Percentiles rank a stretch among this genome's conserved stretches.
These are phyloP conservation scores for Frieseomelitta varia DNA, from an alignment of 1,140 invertebrate genomes.

Conservation along the genomic window DNA sequence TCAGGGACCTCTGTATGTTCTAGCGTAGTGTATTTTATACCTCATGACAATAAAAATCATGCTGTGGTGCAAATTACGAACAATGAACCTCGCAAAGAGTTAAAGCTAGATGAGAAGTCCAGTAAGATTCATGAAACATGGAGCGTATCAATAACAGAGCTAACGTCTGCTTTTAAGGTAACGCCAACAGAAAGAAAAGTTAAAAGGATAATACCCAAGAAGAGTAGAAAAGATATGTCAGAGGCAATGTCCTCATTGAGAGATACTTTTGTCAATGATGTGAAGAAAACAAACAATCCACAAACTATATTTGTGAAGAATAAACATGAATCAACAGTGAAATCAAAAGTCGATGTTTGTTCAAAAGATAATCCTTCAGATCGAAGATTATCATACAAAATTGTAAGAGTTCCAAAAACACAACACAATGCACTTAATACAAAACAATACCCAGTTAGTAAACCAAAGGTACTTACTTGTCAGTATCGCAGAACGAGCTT, in stretches of 20 bases:
- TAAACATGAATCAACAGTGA: not conserved
- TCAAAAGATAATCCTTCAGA: not conserved
- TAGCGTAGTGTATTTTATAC: constrained; percentile 60
- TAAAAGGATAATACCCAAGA: not conserved
- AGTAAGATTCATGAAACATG: constrained; percentile 37
- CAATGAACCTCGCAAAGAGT: constrained; percentile 65
- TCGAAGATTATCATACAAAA: not conserved
- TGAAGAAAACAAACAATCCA: not conserved
- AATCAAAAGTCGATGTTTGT: not conserved
- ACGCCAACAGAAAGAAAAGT: not conserved
- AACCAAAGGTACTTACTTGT: constrained; percentile 48
- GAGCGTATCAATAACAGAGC: constrained; percentile 46
- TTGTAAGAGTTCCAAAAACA: not conserved
- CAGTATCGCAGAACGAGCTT: constrained; percentile 60
- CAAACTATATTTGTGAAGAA: not conserved
- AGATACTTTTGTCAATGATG: not conserved
- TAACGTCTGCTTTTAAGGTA: not conserved
- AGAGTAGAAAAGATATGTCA: not conserved
- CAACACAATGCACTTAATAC: constrained; percentile 43
- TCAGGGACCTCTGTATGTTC: constrained; percentile 61
- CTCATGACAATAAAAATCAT: constrained; percentile 59
- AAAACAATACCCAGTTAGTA: constrained; percentile 3
- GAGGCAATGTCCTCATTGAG: not conserved
- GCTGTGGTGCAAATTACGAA: constrained; percentile 62
- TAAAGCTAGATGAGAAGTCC: constrained; percentile 61